Percentiles rank a stretch among this genome's conserved stretches.
phyloP scores from a whole-genome alignment of 2,888 invertebrate genomes.

The Saturnia pavonia region DNA sequence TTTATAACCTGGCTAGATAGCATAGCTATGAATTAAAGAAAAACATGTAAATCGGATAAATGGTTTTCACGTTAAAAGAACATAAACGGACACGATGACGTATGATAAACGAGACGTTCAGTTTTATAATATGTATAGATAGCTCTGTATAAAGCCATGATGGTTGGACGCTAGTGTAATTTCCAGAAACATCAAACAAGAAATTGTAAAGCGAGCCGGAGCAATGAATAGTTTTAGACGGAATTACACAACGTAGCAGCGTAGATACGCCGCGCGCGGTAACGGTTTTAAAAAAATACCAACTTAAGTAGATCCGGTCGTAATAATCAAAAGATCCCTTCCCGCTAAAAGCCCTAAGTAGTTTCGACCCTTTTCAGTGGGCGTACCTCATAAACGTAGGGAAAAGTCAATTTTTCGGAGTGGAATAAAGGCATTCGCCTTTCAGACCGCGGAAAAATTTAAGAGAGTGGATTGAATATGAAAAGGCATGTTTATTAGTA shows the following conservation, averaged over 20 bases:
- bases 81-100: too few species aligned
- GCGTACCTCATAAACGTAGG: slow-evolving; percentile 51
- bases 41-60: too few species aligned
- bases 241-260: background rate
- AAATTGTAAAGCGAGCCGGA: background rate
- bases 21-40: too few species aligned
- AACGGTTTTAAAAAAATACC: slow-evolving; percentile 36
- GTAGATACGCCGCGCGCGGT: background rate
- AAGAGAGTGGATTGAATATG: slow-evolving; percentile 36
- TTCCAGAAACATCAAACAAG: background rate
- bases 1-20: too few species aligned
- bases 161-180: background rate
- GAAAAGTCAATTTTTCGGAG: slow-evolving; percentile 47
- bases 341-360: slow-evolving; percentile 54
- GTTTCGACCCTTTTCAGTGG: slow-evolving; percentile 43
- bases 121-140: too few species aligned
- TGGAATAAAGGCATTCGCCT: slow-evolving; percentile 35
- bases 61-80: too few species aligned
- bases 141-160: too few species aligned
- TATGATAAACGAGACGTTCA: too few species aligned
- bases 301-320: slow-evolving; percentile 42
- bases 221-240: background rate
- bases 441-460: slow-evolving; percentile 33
- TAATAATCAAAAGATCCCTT: slow-evolving; percentile 51
- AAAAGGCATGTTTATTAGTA: slow-evolving; percentile 14